Base-by-base conservation (phyloP, 1,140 invertebrate species). In the Zaprionus nigranus region DNA sequence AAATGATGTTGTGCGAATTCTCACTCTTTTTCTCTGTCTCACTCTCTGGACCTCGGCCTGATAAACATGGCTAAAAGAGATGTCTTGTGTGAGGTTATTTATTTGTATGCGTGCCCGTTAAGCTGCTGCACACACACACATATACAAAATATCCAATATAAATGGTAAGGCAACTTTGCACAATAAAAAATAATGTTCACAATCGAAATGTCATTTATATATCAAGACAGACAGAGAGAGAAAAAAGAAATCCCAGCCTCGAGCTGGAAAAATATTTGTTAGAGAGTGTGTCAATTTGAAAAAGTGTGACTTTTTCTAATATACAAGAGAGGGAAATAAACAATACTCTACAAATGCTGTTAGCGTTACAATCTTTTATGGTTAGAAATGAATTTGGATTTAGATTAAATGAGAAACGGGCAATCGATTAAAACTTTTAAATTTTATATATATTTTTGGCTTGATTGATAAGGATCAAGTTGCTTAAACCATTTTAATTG, bases 1-100 rank as follows among this genome's bases (percentile, higher is more conserved):
- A 90, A 90, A 90, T 90, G 86, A 90, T 90, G 85, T 85, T 90
- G 82, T 85, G 85, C 81, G 78, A 85, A 81, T 68, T 66, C 83
- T 63, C 61, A 67, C 24, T 57, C 43, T 46, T 59, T 71, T 2
- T 46, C 40, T 58, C 61, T 62, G 17, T 17, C 20, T 43, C n/a
- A n/a, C 36, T 51, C 40, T 64, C 78, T 65, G 71, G 73, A 82
- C 73, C 28, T 51, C 46, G 38, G 36, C 38, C 36, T 62, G 67
- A 64, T 63, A 67, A 65, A 54, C 67, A 59, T 62, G 54, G 49
- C 75, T 67, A 74, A 90, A 53, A 75, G 61, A 88, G 81, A 78
- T 79, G 75, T 84, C 71, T 90, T 24, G 46, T 51, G 12, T 24
- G n/a, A 34, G 70, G 77, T 83, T 87, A 88, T 87, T 84, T 88